Percentiles rank a stretch among this genome's conserved stretches.
Conservation (phyloP, 2,797 vertebrate species). For the Acestrorhynchus altus region DNA sequence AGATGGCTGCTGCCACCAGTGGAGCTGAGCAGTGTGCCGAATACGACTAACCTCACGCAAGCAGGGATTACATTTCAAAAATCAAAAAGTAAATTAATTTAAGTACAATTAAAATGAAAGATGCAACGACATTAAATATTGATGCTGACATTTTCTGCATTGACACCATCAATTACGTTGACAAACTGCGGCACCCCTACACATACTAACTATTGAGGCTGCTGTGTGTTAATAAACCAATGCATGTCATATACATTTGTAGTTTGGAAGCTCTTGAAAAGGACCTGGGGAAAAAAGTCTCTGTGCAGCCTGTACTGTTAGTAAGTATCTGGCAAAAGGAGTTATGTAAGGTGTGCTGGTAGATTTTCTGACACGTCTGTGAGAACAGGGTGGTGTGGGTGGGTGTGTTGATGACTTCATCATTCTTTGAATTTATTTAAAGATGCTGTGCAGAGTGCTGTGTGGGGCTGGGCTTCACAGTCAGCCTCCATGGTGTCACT, state of each 20-base stretch:
- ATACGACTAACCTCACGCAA: no score
- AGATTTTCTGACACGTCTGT: constrained; percentile 1
- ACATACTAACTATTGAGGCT: no score
- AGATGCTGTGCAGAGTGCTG: constrained; percentile 8
- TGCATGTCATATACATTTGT: background rate
- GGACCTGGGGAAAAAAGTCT: background rate
- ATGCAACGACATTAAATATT: no score
- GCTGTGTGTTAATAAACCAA: background rate
- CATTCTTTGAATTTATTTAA: constrained; percentile 29
- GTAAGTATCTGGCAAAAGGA: constrained; percentile 1
- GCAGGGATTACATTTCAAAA: no score
- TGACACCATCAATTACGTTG: no score
- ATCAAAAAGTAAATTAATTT: no score
- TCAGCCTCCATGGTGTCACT: constrained; percentile 4
- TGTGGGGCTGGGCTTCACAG: constrained; percentile 28
- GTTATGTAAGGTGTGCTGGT: background rate
- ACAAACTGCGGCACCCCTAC: no score
- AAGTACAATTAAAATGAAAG: no score
- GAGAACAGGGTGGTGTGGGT: background rate
- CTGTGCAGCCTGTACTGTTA: background rate
- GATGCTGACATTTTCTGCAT: no score
- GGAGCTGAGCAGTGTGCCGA: no score
- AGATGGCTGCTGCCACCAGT: no score
- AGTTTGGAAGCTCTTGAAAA: background rate
- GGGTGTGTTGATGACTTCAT: constrained; percentile 26